phyloP scores from a whole-genome alignment of 2,113 vertebrate genomes.

The Carlito syrichta region DNA sequence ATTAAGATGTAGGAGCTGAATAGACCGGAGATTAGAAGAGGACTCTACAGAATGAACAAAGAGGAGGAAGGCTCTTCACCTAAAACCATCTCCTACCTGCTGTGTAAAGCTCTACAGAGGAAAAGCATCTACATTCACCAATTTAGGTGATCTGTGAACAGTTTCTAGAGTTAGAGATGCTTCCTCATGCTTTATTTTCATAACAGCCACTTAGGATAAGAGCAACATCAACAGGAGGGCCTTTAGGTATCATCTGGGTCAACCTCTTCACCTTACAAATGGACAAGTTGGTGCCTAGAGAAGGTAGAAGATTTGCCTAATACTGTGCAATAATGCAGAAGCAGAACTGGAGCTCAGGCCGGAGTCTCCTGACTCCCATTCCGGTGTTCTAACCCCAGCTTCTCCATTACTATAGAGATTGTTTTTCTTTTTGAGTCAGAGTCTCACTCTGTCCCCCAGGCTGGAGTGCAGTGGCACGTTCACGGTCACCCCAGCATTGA shows the following conservation, averaged over 20 bases:
- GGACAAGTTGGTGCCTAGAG: neutral
- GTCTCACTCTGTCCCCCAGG: too few relatives aligned
- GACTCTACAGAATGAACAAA: neutral
- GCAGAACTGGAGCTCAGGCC: neutral
- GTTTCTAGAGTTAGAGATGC: neutral
- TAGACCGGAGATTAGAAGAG: neutral
- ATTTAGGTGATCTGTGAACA: neutral
- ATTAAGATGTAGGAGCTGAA: neutral
- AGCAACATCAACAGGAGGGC: neutral
- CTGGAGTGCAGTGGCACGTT: too few relatives aligned
- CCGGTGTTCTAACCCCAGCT: neutral
- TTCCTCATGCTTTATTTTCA: neutral
- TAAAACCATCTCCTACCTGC: neutral
- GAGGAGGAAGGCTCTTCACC: neutral
- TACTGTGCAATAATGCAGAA: neutral
- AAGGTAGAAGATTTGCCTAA: neutral
- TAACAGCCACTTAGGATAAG: neutral
- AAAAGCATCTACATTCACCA: neutral
- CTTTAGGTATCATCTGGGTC: neutral
- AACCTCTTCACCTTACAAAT: neutral
- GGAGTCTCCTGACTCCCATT: neutral
- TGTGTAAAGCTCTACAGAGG: neutral
- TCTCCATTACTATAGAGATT: neutral
- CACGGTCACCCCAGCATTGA: too few relatives aligned
- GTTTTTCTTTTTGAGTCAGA: too few relatives aligned